phyloP scores from a whole-genome alignment of 1,140 invertebrate genomes.

The Prorops nasuta region DNA sequence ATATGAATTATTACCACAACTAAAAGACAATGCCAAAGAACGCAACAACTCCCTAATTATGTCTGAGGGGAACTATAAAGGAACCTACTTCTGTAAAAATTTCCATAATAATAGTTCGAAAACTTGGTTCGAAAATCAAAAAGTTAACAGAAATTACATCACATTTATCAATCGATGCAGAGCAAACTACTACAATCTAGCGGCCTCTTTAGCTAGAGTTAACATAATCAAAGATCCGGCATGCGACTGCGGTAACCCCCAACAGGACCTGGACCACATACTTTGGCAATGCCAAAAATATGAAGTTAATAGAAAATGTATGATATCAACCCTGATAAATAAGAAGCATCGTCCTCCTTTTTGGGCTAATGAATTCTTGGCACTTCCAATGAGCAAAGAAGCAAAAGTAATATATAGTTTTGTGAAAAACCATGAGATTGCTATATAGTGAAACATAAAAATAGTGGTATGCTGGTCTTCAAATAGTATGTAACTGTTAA shows the following conservation, averaged over 20 bases:
- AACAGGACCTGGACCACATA: conserved; percentile 2
- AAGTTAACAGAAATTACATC: not conserved
- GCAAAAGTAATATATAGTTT: too few relatives aligned
- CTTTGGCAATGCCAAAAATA: conserved; percentile 5
- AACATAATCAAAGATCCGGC: not conserved
- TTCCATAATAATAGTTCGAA: too few relatives aligned
- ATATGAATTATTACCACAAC: not conserved
- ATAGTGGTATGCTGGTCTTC: too few relatives aligned
- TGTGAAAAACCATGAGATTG: too few relatives aligned
- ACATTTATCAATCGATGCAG: conserved; percentile 1
- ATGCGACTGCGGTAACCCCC: not conserved
- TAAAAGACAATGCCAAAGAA: not conserved
- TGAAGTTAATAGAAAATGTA: too few relatives aligned
- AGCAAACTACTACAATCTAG: conserved; percentile 2
- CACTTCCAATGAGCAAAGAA: too few relatives aligned
- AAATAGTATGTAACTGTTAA: too few relatives aligned
- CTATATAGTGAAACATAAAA: too few relatives aligned
- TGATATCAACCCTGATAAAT: too few relatives aligned
- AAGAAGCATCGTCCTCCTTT: too few relatives aligned
- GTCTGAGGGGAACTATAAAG: not conserved
- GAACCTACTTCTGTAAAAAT: not conserved
- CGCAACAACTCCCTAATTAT: not conserved
- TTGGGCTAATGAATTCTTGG: too few relatives aligned
- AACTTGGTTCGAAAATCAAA: not conserved
- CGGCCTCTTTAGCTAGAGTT: not conserved